Conservation (phyloP, 2,797 vertebrate genomes). For the Pangasius djambal region DNA sequence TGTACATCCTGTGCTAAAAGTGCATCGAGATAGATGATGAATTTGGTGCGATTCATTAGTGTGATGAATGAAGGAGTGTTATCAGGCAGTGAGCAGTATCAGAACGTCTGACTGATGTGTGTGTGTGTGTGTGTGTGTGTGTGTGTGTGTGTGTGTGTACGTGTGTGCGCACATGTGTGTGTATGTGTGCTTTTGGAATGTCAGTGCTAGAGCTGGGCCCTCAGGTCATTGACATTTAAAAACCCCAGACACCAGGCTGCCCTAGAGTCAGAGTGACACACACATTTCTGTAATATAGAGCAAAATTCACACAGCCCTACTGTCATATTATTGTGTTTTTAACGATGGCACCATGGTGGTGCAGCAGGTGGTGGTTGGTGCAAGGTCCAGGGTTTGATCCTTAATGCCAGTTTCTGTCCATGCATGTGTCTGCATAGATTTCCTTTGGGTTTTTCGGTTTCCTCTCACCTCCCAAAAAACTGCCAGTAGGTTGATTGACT, state of each 20-base stretch:
- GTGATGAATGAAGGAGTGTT: constrained; percentile 60
- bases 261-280: constrained; percentile 62
- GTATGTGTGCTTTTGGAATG: constrained; percentile 65
- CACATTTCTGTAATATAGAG: constrained; percentile 21
- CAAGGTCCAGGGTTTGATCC: not conserved
- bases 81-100: constrained; percentile 60
- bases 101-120: constrained; percentile 54
- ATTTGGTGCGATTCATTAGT: constrained; percentile 59
- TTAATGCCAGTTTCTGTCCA: not conserved
- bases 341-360: not conserved
- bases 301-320: not conserved
- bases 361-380: constrained; percentile 15
- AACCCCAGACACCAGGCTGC: constrained; percentile 65
- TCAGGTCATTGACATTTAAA: constrained; percentile 77
- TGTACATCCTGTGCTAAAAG: constrained; percentile 51
- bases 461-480: not conserved
- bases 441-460: not conserved
- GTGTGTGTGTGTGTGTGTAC: not conserved
- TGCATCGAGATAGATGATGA: constrained; percentile 58
- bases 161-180: constrained; percentile 39
- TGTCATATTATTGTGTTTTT: constrained; percentile 24
- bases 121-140: constrained; percentile 57
- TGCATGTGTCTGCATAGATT: not conserved
- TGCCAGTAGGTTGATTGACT: not conserved
- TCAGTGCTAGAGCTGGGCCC: constrained; percentile 66